Percentiles rank a stretch among this genome's conserved stretches.
Conservation (phyloP, 1,140 invertebrate species). For the Sipha flava region DNA sequence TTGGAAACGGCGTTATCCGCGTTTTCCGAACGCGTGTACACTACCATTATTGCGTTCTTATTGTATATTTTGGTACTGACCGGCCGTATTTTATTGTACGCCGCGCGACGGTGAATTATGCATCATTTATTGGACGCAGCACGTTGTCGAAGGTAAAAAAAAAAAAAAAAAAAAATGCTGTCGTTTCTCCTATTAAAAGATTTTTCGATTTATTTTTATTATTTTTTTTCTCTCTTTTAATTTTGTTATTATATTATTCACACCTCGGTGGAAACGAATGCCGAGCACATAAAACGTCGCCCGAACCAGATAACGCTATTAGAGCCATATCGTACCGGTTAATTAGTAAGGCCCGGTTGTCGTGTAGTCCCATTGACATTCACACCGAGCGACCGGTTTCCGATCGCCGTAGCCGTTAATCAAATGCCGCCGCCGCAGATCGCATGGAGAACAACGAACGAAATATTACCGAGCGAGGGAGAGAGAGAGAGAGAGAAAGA, state of each 20-base stretch:
- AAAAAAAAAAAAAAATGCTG: not conserved
- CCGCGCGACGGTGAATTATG: not conserved
- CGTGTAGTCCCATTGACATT: not conserved
- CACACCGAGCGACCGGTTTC: slow-evolving; percentile 16
- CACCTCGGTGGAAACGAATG: not conserved
- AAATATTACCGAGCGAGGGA: not conserved
- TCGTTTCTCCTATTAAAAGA: no score
- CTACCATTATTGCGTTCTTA: not conserved
- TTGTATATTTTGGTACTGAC: not conserved
- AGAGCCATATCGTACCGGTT: not conserved
- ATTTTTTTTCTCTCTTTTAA: not conserved
- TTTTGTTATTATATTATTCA: not conserved
- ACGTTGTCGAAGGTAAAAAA: not conserved
- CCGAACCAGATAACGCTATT: slow-evolving; percentile 26
- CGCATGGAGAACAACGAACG: not conserved
- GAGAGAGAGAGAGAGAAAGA: not conserved
- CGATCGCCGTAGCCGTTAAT: slow-evolving; percentile 4
- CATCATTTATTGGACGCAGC: no score
- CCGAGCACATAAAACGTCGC: not conserved
- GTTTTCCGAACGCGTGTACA: not conserved
- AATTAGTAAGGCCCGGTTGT: not conserved
- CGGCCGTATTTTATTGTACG: not conserved
- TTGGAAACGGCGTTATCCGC: not conserved
- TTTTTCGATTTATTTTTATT: not conserved
- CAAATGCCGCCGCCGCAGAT: not conserved